Evolutionary conservation across 2,113 vertebrate species (phyloP), one percentile per base, ranked within the genome.

Genomic region (Saguinus midas): DNA sequence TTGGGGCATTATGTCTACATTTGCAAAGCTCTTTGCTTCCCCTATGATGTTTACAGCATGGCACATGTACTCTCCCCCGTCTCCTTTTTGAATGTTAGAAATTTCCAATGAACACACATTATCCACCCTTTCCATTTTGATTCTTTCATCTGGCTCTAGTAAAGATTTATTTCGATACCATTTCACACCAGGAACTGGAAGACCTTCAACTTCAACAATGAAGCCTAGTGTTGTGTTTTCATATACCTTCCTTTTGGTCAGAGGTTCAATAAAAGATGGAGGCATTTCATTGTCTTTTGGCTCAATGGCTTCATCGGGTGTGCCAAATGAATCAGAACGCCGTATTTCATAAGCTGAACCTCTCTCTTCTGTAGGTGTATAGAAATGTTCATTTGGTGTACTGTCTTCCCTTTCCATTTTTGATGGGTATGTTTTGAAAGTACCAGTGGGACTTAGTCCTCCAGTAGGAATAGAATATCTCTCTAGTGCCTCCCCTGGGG

Each of bases 121-220:
- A 3, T 99, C 99, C 83, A 99, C 99, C 95, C 99, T 99, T 95
- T 99, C 99, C 94, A 99, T 98, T 98, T 66, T 98, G 72, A 99
- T 97, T 96, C 99, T 99, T 68, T 99, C 97, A 87, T 98, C 97
- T 72, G 86, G 92, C 40, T 99, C 98, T 87, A 99, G 94, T 72
- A 99, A 98, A 48, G 98, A 99, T 98, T 99, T 99, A 97, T 99
- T 99, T 97, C 96, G 98, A 96, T 99, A 99, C 99, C 99, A 99
- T 94, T 99, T 99, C n/a, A 99, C 99, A 68, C 98, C 98, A 68
- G 99, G 99, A 72, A 98, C 98, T 8, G 99, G 99, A 57, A 99
- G 98, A 70, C 99, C 99, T 94, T 99, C 99, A 20, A 99, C 99
- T 98, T 99, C 99, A 29, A 99, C 98, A 95, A 98, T 98, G 97